Conservation (phyloP, 1,140 invertebrate species). For the Mylabris phalerata region DNA sequence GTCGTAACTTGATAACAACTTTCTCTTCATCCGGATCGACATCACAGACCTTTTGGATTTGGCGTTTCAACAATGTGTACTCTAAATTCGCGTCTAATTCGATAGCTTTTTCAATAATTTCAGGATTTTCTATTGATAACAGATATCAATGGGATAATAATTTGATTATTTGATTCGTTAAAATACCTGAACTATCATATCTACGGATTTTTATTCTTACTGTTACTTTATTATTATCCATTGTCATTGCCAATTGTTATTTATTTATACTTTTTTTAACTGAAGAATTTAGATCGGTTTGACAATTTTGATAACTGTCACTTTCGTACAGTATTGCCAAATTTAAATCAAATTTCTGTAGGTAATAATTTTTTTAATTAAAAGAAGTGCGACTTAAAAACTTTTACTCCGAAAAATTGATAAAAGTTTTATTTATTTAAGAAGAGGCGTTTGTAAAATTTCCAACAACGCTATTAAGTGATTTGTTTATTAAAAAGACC, state of each 20-base stretch:
- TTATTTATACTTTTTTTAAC: too few species aligned
- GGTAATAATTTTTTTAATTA: too few species aligned
- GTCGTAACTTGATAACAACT: constrained; percentile 37
- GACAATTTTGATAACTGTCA: too few species aligned
- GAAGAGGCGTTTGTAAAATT: too few species aligned
- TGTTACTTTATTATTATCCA: constrained; percentile 5
- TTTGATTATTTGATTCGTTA: not conserved
- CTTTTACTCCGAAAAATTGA: too few species aligned
- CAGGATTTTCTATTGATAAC: constrained; percentile 21
- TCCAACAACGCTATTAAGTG: too few species aligned
- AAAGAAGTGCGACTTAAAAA: too few species aligned
- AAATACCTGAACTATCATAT: constrained; percentile 31
- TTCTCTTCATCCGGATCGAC: constrained; percentile 29
- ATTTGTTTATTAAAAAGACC: too few species aligned
- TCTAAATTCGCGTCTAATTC: constrained; percentile 29
- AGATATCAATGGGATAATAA: constrained; percentile 2
- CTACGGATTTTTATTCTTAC: constrained; percentile 26
- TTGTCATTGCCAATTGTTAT: not conserved
- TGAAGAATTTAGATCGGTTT: too few species aligned
- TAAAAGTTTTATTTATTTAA: too few species aligned
- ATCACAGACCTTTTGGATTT: constrained; percentile 31
- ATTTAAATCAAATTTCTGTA: too few species aligned
- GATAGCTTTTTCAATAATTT: constrained; percentile 22
- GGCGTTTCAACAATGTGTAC: constrained; percentile 28
- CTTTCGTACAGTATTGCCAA: too few species aligned